A percentile compares a stretch with the other conserved stretches of the same genome.
Evolutionary conservation across 2,113 vertebrate genomes (phyloP).

Genomic region (Numida meleagris): DNA sequence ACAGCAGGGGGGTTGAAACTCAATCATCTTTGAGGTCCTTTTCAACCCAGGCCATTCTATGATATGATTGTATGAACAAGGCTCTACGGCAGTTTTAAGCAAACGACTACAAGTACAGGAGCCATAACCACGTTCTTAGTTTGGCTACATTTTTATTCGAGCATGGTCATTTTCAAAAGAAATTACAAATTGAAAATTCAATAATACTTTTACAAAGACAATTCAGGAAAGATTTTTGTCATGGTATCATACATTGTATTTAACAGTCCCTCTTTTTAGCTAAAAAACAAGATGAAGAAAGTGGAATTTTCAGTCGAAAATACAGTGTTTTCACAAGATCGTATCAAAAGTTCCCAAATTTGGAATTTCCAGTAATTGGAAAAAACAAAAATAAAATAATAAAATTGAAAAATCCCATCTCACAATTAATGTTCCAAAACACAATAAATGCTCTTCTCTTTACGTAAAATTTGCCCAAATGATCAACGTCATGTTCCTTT

Average conservation of each 20-base stretch:
- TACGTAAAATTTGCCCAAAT: conserved; percentile 99
- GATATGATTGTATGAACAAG: neutral
- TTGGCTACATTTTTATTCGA: conserved; percentile 99
- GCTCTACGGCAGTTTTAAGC: neutral
- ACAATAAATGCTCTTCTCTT: conserved; percentile 99
- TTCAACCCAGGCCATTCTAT: too few relatives aligned
- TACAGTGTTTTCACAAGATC: conserved; percentile 99
- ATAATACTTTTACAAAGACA: conserved; percentile 99
- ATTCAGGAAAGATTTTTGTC: conserved; percentile 99
- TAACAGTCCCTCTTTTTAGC: conserved; percentile 99
- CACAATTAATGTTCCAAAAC: conserved; percentile 99
- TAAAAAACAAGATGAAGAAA: conserved; percentile 99
- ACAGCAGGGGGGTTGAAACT: too few relatives aligned
- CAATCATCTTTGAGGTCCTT: too few relatives aligned
- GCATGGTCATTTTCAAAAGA: conserved; percentile 99
- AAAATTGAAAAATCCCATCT: conserved; percentile 99
- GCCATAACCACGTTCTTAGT: conserved; percentile 82
- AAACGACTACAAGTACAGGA: conserved; percentile 64
- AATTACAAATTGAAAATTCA: conserved; percentile 99
- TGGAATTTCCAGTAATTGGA: conserved; percentile 99
- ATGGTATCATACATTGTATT: conserved; percentile 99
- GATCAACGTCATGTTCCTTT: conserved; percentile 99
- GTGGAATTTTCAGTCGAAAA: conserved; percentile 99
- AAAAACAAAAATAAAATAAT: conserved; percentile 98
- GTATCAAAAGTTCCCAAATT: conserved; percentile 99